Evolutionary conservation across 2,888 invertebrate species (phyloP).

Genomic region (Patella depressa): DNA sequence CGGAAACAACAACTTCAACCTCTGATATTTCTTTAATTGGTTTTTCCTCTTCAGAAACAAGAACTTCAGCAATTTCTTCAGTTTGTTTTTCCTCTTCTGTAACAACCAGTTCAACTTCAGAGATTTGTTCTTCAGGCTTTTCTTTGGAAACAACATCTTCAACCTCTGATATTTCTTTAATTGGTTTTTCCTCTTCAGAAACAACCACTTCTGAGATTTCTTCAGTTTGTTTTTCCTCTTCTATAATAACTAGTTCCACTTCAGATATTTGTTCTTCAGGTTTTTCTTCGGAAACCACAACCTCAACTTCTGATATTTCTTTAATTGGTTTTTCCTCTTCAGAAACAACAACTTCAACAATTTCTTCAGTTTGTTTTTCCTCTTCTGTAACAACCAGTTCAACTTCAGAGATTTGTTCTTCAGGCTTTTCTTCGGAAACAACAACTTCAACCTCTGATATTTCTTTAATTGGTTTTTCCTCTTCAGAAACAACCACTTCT

Average conservation of each 20-base stretch:
- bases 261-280: not conserved
- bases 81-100: no score
- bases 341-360: not conserved
- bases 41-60: not conserved
- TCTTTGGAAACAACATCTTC: slow-evolving; percentile 3
- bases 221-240: not conserved
- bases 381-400: not conserved
- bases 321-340: not conserved
- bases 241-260: no score
- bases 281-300: not conserved
- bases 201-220: not conserved
- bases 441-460: slow-evolving; percentile 22
- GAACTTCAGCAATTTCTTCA: not conserved
- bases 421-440: not conserved
- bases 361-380: not conserved
- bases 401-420: not conserved
- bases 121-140: not conserved
- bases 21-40: not conserved
- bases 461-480: slow-evolving; percentile 17
- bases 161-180: not conserved
- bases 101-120: no score
- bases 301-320: not conserved
- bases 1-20: not conserved
- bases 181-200: not conserved
- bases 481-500: not conserved